Evolutionary conservation across 2,797 vertebrate genomes (phyloP).

Genomic region (Spinus olivaceus): DNA sequence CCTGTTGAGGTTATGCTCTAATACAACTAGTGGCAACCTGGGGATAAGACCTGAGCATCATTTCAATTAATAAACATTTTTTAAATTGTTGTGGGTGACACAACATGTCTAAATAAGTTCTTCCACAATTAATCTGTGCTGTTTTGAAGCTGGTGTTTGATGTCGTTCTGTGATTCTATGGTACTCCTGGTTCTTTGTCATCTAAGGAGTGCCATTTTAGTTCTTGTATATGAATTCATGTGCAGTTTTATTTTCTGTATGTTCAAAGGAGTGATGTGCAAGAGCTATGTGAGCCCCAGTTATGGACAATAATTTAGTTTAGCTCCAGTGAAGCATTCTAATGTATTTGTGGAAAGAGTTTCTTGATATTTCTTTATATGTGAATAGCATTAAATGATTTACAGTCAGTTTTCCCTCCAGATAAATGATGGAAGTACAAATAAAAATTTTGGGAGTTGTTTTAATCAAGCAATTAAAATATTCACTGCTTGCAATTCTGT

Average conservation of each 20-base stretch:
- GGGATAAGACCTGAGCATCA: background rate
- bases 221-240: background rate
- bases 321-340: background rate
- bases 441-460: background rate
- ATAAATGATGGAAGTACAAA: background rate
- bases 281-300: background rate
- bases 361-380: background rate
- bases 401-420: background rate
- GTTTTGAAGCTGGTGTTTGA: background rate
- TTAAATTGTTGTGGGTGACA: background rate
- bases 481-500: background rate
- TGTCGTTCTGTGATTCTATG: background rate
- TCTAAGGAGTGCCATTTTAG: background rate
- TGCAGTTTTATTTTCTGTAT: background rate
- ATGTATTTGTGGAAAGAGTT: background rate
- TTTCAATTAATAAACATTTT: background rate
- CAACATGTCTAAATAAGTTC: background rate
- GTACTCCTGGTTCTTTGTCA: background rate
- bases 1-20: background rate
- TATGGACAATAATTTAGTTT: background rate
- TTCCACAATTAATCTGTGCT: background rate
- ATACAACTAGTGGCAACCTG: background rate
- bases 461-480: background rate
- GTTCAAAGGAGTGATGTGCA: background rate
- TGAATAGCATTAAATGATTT: background rate